Evolutionary conservation across 2,797 vertebrate species (phyloP), one percentile per base, ranked within the genome.

Genomic region (Lagodon rhomboides): DNA sequence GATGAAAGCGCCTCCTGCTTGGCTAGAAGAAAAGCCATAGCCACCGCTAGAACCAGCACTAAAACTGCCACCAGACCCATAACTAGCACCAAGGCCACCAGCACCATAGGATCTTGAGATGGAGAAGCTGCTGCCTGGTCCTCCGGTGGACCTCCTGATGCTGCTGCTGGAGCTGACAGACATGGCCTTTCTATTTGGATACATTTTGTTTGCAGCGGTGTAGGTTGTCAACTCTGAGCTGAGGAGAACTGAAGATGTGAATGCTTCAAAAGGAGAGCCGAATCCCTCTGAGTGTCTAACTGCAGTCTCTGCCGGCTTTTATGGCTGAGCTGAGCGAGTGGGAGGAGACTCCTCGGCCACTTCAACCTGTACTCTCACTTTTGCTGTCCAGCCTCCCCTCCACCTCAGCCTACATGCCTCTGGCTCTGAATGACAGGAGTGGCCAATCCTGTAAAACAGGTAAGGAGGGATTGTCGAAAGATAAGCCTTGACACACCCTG

Each of bases 211-310:
- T 79, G 77, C 9, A 12, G 59, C 13, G 46, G 27, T 23, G 13
- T 62, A 51, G 65, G 67, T 63, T 80, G 60, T 64, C 22, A 55
- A 53, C 7, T 72, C 60, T 81, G 85, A 89, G 61, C 49, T 73
- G 78, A 82, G 61, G 55, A 82, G 76, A 89, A 77, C 62, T 85
- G 88, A 81, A 74, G 85, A 86, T 85, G 72, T 81, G 87, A 16
- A 79, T 85, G 58, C 74, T 90, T 93, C 85, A 94, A 94, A 95
- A 95, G 94, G 93, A 95, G 93, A 95, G 94, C 93, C 88, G 79
- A 93, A 79, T 95, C 92, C 95, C 91, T 95, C 91, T 96, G 94
- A 92, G 90, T 95, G 89, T 82, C 85, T 73, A 12, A 83, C 85
- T 77, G 63, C 59, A 56, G 61, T 22, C 74, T 55, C 72, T 27